A percentile compares a stretch with the other conserved stretches of the same genome.
phyloP scores from a whole-genome alignment of 2,888 invertebrate genomes.

The Lampropteryx suffumata region DNA sequence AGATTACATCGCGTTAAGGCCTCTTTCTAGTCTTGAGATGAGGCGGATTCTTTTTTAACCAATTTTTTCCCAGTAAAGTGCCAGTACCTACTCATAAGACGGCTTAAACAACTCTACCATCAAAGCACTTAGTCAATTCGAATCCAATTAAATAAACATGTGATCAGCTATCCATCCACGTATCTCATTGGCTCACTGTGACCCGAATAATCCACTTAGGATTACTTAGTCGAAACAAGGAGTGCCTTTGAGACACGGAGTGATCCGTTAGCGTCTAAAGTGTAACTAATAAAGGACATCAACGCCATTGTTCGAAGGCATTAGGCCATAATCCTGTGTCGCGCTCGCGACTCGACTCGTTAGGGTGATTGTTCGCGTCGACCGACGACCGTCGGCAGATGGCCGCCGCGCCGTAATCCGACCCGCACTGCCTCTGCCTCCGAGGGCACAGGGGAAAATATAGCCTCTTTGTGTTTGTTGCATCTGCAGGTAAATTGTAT shows the following conservation, averaged over 20 bases:
- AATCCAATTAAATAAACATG: slow-evolving; percentile 52
- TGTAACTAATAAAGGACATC: slow-evolving; percentile 70
- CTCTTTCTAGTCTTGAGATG: slow-evolving; percentile 32
- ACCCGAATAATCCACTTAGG: slow-evolving; percentile 75
- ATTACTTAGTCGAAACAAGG: slow-evolving; percentile 71
- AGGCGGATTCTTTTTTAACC: background rate
- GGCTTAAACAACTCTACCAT: slow-evolving; percentile 22
- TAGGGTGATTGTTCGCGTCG: slow-evolving; percentile 75
- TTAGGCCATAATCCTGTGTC: slow-evolving; percentile 78
- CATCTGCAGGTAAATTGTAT: slow-evolving; percentile 82
- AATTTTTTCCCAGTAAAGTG: too few relatives aligned
- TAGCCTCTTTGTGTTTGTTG: slow-evolving; percentile 80
- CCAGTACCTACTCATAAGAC: too few relatives aligned
- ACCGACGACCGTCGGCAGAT: slow-evolving; percentile 75
- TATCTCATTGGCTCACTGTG: slow-evolving; percentile 45
- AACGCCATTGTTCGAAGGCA: slow-evolving; percentile 74
- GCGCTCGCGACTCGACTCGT: slow-evolving; percentile 69
- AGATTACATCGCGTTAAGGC: slow-evolving; percentile 56
- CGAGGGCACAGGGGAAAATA: slow-evolving; percentile 53
- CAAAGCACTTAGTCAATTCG: slow-evolving; percentile 34
- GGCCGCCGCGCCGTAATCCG: slow-evolving; percentile 78
- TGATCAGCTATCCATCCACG: slow-evolving; percentile 41
- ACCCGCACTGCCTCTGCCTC: slow-evolving; percentile 50
- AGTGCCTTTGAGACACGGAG: slow-evolving; percentile 69
- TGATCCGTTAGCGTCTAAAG: slow-evolving; percentile 77